A percentile compares a stretch with the other conserved stretches of the same genome.
These are phyloP conservation scores for Ophioninae sp. DNA, from an alignment of 2,888 invertebrate species.

Conservation along the genomic window DNA sequence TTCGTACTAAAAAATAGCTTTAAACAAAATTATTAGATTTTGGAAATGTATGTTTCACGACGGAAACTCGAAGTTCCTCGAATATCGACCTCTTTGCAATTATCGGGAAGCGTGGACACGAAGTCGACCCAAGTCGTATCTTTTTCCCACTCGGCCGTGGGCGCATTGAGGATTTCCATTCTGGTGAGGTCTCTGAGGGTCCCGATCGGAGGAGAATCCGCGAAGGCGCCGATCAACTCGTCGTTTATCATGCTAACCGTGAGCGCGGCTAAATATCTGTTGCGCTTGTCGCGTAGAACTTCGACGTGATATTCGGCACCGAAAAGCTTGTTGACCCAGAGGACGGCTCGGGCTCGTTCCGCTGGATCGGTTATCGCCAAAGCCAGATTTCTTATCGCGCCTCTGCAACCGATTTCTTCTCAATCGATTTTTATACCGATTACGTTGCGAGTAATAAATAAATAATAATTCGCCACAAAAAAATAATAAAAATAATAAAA, in stretches of 20 bases:
- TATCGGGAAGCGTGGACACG: constrained; percentile 77
- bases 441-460: too few relatives aligned
- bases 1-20: too few relatives aligned
- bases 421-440: background rate
- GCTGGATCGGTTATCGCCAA: constrained; percentile 78
- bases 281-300: constrained; percentile 81
- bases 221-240: constrained; percentile 79
- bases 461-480: too few relatives aligned
- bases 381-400: constrained; percentile 80
- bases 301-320: constrained; percentile 82
- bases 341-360: constrained; percentile 78
- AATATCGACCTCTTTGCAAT: constrained; percentile 60
- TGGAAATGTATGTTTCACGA: background rate
- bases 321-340: constrained; percentile 82
- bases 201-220: constrained; percentile 76
- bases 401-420: constrained; percentile 67
- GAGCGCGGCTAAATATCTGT: constrained; percentile 81
- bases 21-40: too few relatives aligned
- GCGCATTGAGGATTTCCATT: constrained; percentile 70
- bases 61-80: background rate
- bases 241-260: constrained; percentile 80
- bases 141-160: constrained; percentile 81
- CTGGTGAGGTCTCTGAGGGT: constrained; percentile 77
- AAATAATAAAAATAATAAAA: background rate
- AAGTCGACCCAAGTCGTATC: constrained; percentile 81